These are phyloP conservation scores for Panulirus ornatus DNA, from an alignment of 1,140 invertebrate genomes.

Conservation along the genomic window DNA sequence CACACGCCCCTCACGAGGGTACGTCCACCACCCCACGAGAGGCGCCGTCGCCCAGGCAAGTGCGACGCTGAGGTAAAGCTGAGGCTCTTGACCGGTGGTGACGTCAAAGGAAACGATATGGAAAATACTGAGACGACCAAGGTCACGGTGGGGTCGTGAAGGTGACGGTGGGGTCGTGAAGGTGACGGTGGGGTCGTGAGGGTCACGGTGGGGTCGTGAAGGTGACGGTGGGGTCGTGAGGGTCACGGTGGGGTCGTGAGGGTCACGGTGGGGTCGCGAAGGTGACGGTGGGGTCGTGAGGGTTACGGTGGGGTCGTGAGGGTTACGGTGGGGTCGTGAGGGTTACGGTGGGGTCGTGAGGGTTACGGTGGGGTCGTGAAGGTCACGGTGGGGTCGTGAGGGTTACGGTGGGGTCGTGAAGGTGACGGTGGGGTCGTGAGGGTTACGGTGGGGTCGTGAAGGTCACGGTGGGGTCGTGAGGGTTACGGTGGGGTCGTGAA, in stretches of 20 bases:
- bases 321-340: slow-evolving; percentile 15
- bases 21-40: not conserved
- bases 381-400: not conserved
- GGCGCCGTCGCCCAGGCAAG: too few relatives aligned
- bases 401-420: not conserved
- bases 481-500: not conserved
- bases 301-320: too few relatives aligned
- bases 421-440: not conserved
- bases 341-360: not conserved
- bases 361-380: not conserved
- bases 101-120: not conserved
- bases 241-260: too few relatives aligned
- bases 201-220: not conserved
- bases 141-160: not conserved
- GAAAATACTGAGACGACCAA: not conserved
- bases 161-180: slow-evolving; percentile 9
- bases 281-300: too few relatives aligned
- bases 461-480: not conserved
- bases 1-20: not conserved
- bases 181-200: not conserved
- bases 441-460: not conserved
- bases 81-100: not conserved
- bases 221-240: not conserved
- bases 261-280: too few relatives aligned
- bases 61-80: too few relatives aligned